A percentile compares a stretch with the other conserved stretches of the same genome.
phyloP scores from a whole-genome alignment of 2,113 vertebrate genomes.

The Trichomycterus rosablanca region DNA sequence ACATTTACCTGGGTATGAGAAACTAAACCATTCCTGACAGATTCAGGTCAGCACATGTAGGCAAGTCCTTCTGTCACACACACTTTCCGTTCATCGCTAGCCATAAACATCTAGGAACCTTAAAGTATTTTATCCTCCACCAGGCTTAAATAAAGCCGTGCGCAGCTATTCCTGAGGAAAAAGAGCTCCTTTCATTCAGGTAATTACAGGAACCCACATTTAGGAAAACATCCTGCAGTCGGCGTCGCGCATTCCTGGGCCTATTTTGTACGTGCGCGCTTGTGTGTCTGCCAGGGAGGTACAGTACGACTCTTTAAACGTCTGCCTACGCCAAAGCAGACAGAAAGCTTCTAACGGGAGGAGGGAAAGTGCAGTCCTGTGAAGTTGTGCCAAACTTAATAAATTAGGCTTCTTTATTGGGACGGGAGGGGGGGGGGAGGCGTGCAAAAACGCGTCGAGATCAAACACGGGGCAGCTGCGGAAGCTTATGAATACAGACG shows the following conservation, averaged over 20 bases:
- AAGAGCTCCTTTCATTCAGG: constrained; percentile 21
- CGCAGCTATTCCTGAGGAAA: too few species aligned
- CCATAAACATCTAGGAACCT: too few species aligned
- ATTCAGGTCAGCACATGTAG: too few species aligned
- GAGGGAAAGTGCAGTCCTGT: constrained; percentile 22
- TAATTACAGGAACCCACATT: constrained; percentile 38
- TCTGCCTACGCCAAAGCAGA: constrained; percentile 19
- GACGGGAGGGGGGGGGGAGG: constrained; percentile 10
- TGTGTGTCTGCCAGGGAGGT: constrained; percentile 6
- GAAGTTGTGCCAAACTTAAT: constrained; percentile 41
- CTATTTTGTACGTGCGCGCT: background rate
- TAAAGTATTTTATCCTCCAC: too few species aligned
- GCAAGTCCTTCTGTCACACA: too few species aligned
- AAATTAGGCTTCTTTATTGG: constrained; percentile 17
- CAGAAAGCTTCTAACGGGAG: constrained; percentile 18
- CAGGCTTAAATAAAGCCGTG: too few species aligned
- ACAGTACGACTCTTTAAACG: constrained; percentile 28
- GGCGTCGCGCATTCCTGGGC: constrained; percentile 21
- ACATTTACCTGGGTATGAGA: too few species aligned
- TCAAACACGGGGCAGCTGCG: constrained; percentile 34
- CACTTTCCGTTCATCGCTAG: too few species aligned
- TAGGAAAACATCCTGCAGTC: constrained; percentile 43
- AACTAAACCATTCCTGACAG: too few species aligned
- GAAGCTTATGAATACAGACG: constrained; percentile 24
- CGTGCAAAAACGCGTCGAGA: background rate